phyloP scores from a whole-genome alignment of 2,888 invertebrate genomes.

The Drosophila ochracea region DNA sequence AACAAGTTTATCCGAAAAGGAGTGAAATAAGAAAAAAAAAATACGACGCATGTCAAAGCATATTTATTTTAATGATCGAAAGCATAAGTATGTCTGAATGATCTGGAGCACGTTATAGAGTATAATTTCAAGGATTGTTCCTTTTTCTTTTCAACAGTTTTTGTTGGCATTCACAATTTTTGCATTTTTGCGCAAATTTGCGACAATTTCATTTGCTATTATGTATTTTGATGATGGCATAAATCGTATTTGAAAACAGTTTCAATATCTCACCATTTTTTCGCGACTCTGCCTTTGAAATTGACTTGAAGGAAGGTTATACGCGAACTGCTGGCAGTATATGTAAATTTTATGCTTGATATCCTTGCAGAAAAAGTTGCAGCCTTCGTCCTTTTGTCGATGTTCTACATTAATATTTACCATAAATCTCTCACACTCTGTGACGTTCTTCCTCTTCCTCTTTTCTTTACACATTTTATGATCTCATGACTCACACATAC shows the following conservation, averaged over 20 bases:
- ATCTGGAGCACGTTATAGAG: not conserved
- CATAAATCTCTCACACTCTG: constrained; percentile 53
- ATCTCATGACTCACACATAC: constrained; percentile 39
- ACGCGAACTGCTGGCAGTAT: not conserved
- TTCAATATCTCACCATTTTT: constrained; percentile 15
- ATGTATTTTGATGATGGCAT: constrained; percentile 44
- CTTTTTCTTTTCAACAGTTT: not conserved
- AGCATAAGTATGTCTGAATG: not conserved
- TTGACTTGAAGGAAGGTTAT: constrained; percentile 27
- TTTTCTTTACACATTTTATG: constrained; percentile 54
- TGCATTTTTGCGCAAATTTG: constrained; percentile 22
- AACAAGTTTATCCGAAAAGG: not conserved
- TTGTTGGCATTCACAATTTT: constrained; percentile 12
- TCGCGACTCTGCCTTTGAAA: constrained; percentile 13
- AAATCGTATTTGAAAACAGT: constrained; percentile 58
- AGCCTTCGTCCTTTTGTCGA: not conserved
- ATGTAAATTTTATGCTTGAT: not conserved
- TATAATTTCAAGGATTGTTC: not conserved
- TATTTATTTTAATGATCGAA: not conserved
- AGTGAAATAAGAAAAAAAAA: not conserved
- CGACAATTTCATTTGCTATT: constrained; percentile 47
- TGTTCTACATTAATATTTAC: constrained; percentile 46
- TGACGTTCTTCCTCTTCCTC: not conserved
- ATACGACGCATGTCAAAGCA: not conserved
- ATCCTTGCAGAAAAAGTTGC: constrained; percentile 6